Conservation (phyloP, 2,888 invertebrate genomes). For the Acrobasis consociella region DNA sequence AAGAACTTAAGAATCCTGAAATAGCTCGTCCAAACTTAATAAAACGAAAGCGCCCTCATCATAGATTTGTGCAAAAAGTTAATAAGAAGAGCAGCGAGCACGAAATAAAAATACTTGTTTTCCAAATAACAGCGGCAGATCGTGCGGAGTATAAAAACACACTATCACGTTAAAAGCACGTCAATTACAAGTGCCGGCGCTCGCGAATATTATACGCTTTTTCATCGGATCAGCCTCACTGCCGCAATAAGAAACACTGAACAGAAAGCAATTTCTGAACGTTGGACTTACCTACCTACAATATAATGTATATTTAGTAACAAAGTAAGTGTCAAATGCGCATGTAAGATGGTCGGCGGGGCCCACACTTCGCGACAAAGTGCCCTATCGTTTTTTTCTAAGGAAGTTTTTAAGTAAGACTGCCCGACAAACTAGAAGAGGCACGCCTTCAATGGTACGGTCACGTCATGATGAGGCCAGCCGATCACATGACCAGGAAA, state of each 20-base stretch:
- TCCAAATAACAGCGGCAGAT: slow-evolving; percentile 34
- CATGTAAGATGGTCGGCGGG: too few species aligned
- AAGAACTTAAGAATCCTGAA: too few species aligned
- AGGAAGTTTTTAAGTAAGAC: too few species aligned
- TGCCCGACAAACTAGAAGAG: too few species aligned
- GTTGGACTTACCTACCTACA: too few species aligned
- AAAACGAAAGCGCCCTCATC: background rate
- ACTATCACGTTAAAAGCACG: slow-evolving; percentile 23
- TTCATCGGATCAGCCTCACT: slow-evolving; percentile 27
- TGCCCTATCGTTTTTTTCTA: too few species aligned
- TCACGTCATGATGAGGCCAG: too few species aligned
- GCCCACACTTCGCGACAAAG: too few species aligned
- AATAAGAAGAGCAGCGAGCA: slow-evolving; percentile 19
- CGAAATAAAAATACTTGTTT: slow-evolving; percentile 35
- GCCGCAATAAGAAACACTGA: background rate
- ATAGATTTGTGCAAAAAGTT: background rate
- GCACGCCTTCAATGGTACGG: too few species aligned
- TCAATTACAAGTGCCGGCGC: slow-evolving; percentile 36
- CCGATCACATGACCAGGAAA: too few species aligned
- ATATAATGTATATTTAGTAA: too few species aligned
- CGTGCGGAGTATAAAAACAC: slow-evolving; percentile 40
- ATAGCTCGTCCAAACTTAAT: background rate
- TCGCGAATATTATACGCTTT: slow-evolving; percentile 39
- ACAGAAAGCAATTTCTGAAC: background rate
- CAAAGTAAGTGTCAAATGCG: too few species aligned